These are phyloP conservation scores for Polylopha cassiicola DNA, from an alignment of 2,888 invertebrate species.

Conservation along the genomic window DNA sequence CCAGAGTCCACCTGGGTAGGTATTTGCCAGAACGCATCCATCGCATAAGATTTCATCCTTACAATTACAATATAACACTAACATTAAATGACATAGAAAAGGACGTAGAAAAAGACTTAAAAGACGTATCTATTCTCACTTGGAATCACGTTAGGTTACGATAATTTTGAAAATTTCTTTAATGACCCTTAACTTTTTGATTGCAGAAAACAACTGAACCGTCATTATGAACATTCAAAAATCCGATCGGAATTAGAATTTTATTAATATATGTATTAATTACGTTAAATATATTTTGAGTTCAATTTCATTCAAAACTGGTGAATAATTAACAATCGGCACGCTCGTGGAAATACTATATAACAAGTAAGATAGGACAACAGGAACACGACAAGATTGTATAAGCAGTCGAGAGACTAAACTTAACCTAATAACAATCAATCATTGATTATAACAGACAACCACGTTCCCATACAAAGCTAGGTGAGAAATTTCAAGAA, in stretches of 20 bases:
- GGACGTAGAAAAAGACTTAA: conserved; percentile 71
- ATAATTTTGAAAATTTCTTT: conserved; percentile 44
- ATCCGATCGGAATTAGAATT: too few relatives aligned
- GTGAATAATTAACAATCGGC: background rate
- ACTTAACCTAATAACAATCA: conserved; percentile 44
- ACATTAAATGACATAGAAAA: conserved; percentile 74
- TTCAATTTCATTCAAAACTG: background rate
- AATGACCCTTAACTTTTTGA: conserved; percentile 23
- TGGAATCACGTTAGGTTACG: conserved; percentile 69
- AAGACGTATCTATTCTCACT: conserved; percentile 66
- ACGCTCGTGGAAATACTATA: conserved; percentile 15
- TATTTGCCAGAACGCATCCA: too few relatives aligned
- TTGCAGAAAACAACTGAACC: too few relatives aligned
- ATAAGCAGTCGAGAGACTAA: conserved; percentile 47
- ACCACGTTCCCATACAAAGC: conserved; percentile 47
- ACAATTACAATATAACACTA: conserved; percentile 49
- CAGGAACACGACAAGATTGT: conserved; percentile 40
- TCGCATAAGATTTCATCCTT: conserved; percentile 9
- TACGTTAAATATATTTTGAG: background rate
- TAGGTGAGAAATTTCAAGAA: too few relatives aligned
- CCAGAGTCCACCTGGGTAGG: too few relatives aligned
- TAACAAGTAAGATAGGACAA: conserved; percentile 46
- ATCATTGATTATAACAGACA: conserved; percentile 43
- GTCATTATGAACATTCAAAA: too few relatives aligned
- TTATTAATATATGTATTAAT: too few relatives aligned